Conservation (phyloP, 2,888 invertebrate genomes). For the Brachycybe producta region DNA sequence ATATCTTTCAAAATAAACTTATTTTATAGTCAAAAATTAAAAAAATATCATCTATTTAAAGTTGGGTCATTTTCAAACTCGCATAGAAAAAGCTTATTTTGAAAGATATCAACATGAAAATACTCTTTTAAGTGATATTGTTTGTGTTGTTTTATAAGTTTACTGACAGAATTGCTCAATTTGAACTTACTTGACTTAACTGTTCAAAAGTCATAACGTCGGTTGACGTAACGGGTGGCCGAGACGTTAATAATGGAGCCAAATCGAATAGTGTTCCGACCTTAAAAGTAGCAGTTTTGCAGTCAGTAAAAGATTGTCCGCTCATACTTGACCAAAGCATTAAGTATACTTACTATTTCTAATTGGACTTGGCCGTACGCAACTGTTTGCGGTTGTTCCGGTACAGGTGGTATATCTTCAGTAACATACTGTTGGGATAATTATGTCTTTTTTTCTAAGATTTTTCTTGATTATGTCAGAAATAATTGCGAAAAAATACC, state of each 20-base stretch:
- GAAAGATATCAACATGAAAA: no score
- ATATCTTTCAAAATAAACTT: no score
- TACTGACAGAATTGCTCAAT: no score
- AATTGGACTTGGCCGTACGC: constrained; percentile 42
- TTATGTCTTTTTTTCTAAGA: constrained; percentile 37
- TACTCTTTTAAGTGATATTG: no score
- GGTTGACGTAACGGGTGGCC: background rate
- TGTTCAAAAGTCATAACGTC: constrained; percentile 5
- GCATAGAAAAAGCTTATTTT: no score
- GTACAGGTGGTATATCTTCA: constrained; percentile 38
- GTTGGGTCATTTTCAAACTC: no score
- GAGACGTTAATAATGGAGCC: background rate
- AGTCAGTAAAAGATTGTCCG: no score
- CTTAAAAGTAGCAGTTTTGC: background rate
- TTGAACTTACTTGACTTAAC: constrained; percentile 1
- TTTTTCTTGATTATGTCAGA: background rate
- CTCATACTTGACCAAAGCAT: no score
- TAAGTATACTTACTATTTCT: background rate
- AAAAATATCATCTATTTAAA: no score
- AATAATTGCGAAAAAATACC: background rate
- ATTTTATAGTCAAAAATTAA: no score
- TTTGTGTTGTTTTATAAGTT: background rate
- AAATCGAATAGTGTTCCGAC: background rate
- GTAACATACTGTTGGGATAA: constrained; percentile 41
- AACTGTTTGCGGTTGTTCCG: constrained; percentile 44